Conservation (phyloP, 2,113 vertebrate genomes). For the Phalacrocorax brasilianus region DNA sequence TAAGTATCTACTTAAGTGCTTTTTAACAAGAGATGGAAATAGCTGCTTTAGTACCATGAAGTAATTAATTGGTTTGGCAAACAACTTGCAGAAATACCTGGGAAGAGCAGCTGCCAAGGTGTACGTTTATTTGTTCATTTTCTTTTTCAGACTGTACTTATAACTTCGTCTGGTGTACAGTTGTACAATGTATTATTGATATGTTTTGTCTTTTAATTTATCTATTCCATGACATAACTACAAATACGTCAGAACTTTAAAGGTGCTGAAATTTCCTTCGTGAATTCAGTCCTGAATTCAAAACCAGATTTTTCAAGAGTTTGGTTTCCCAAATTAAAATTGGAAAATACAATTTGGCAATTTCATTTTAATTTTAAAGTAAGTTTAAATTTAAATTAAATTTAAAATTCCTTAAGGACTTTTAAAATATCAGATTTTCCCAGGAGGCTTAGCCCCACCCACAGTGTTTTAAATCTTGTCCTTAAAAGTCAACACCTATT, state of each 20-base stretch:
- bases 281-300: neutral
- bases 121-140: neutral
- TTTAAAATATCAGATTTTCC: neutral
- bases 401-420: neutral
- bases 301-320: neutral
- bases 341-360: too few species aligned
- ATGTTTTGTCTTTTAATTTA: neutral
- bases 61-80: neutral
- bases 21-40: neutral
- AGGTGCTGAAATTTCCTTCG: neutral
- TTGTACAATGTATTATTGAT: neutral
- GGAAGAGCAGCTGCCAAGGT: neutral
- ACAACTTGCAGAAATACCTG: neutral
- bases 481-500: neutral
- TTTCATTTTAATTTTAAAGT: too few species aligned
- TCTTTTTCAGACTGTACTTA: neutral
- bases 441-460: neutral
- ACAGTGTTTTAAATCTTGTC: neutral
- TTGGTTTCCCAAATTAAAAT: neutral
- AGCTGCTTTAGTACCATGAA: neutral
- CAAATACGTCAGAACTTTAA: neutral
- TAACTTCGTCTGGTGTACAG: neutral
- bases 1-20: neutral
- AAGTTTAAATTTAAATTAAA: too few species aligned
- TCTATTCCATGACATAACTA: neutral